These are phyloP conservation scores for Lycophotia porphyrea DNA, from an alignment of 2,888 invertebrate genomes.

Conservation along the genomic window DNA sequence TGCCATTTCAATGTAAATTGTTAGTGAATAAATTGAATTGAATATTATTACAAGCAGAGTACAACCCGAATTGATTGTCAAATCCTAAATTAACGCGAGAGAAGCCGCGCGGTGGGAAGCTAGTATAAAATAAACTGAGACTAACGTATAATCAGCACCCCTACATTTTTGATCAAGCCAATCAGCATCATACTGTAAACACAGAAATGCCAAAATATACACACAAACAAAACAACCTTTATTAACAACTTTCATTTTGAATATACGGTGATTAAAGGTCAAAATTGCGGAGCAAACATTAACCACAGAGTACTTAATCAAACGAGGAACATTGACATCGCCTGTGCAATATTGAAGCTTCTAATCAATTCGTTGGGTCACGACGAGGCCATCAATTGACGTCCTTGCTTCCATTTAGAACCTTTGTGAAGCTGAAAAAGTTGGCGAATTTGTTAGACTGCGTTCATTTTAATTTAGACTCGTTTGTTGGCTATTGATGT, in stretches of 20 bases:
- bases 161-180: neutral
- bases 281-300: slow-evolving; percentile 25
- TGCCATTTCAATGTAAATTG: no score
- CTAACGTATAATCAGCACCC: neutral
- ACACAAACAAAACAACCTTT: slow-evolving; percentile 1
- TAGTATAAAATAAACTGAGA: neutral
- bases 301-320: slow-evolving; percentile 52
- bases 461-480: slow-evolving; percentile 24
- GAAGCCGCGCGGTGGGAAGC: no score
- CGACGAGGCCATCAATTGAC: slow-evolving; percentile 45
- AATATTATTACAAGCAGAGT: no score
- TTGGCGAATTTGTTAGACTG: slow-evolving; percentile 27
- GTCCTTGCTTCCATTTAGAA: slow-evolving; percentile 25
- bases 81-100: no score
- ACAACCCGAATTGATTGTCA: no score
- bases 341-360: slow-evolving; percentile 30
- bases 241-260: slow-evolving; percentile 24
- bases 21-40: no score
- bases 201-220: neutral
- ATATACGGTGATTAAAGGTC: slow-evolving; percentile 36
- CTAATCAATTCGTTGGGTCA: slow-evolving; percentile 53
- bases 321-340: slow-evolving; percentile 42
- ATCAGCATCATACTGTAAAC: neutral
- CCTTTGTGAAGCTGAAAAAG: slow-evolving; percentile 37
- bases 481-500: slow-evolving; percentile 15